Percentiles rank a stretch among this genome's conserved stretches.
These are phyloP conservation scores for Anorthoa munda DNA, from an alignment of 2,888 invertebrate genomes.

Conservation along the genomic window DNA sequence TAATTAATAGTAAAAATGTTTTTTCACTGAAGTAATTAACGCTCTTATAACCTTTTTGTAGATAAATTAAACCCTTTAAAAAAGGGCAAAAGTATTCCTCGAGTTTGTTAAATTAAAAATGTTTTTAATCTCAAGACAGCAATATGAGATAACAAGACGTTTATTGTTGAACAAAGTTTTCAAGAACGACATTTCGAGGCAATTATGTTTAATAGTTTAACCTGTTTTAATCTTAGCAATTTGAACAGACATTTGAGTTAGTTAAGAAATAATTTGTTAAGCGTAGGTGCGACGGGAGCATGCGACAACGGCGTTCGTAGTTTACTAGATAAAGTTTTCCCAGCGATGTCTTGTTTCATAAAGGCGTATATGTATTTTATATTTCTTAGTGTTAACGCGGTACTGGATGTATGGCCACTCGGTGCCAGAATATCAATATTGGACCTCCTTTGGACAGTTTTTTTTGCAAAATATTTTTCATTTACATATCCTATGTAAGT, in stretches of 20 bases:
- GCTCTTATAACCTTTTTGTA: conserved; percentile 60
- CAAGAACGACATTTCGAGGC: conserved; percentile 25
- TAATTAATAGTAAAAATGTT: conserved; percentile 76
- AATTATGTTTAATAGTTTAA: conserved; percentile 58
- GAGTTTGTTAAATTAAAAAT: conserved; percentile 32
- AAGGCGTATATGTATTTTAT: too few species aligned
- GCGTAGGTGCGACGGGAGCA: conserved; percentile 26
- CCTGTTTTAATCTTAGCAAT: conserved; percentile 56
- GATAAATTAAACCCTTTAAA: conserved; percentile 48
- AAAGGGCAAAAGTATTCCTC: conserved; percentile 12
- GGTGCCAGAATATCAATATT: too few species aligned
- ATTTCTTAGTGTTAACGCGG: too few species aligned
- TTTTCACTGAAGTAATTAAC: conserved; percentile 70
- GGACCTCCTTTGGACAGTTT: too few species aligned
- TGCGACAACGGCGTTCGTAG: conserved; percentile 22
- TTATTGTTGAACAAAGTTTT: conserved; percentile 41
- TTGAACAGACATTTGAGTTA: conserved; percentile 46
- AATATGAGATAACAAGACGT: conserved; percentile 24
- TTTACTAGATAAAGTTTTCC: conserved; percentile 33
- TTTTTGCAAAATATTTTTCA: too few species aligned
- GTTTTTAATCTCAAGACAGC: conserved; percentile 12
- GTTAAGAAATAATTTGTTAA: conserved; percentile 50
- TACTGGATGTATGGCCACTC: too few species aligned
- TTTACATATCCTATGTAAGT: too few species aligned
- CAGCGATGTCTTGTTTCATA: conserved; percentile 1